A percentile compares a stretch with the other conserved stretches of the same genome.
These are phyloP conservation scores for Sus scrofa DNA, from an alignment of 2,113 vertebrate species.

Conservation along the genomic window DNA sequence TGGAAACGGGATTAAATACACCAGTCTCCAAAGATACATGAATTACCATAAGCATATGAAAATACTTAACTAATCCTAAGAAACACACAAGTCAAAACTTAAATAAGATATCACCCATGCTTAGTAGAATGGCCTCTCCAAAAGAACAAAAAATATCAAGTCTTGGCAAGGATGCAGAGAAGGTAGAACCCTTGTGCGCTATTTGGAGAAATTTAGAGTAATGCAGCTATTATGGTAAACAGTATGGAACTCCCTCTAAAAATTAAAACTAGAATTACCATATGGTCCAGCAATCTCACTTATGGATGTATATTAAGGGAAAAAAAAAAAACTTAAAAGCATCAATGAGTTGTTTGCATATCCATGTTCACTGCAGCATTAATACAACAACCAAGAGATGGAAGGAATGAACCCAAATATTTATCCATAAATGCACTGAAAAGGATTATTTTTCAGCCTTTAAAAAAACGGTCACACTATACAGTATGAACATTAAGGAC, in stretches of 20 bases:
- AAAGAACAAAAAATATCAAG: background rate
- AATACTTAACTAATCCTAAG: background rate
- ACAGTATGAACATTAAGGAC: background rate
- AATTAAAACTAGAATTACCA: background rate
- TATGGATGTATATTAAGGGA: background rate
- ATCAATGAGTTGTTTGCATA: background rate
- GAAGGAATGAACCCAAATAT: background rate
- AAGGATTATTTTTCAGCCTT: background rate
- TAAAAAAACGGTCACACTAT: background rate
- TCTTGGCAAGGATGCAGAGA: background rate
- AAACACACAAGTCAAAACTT: background rate
- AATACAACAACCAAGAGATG: background rate
- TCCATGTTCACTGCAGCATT: background rate
- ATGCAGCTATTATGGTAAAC: background rate
- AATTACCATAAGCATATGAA: background rate
- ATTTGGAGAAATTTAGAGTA: background rate
- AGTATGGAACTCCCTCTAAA: background rate
- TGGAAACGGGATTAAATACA: background rate
- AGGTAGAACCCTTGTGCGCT: background rate
- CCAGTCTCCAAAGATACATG: too few relatives aligned
- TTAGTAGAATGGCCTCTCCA: background rate
- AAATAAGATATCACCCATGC: background rate
- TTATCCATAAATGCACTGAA: background rate
- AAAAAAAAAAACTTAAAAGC: background rate
- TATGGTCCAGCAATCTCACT: background rate